Base-by-base conservation (phyloP, 2,888 invertebrate species). In the Seira ritae region DNA sequence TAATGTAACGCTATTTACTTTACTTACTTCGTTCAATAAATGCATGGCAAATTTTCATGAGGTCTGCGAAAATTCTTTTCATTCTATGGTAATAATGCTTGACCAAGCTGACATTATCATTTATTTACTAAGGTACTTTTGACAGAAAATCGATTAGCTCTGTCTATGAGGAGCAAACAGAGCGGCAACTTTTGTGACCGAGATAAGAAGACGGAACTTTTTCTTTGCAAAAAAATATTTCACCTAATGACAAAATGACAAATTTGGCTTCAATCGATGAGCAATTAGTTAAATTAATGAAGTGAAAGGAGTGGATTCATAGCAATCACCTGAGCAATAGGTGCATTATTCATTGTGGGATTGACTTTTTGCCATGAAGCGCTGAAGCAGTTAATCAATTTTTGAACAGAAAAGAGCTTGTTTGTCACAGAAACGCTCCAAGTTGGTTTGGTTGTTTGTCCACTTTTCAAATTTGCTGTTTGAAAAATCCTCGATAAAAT, bases 221-320 rank as follows among this genome's bases (percentile, higher is more conserved):
- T 42, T 42, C 6, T n/a, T n/a, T n/a, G 42, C 42, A 42, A 42
- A 42, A 42, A 42, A 42, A 42, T 8, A 42, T 8, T 8, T 42
- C 12, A 12, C 42, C 12, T 66, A 67, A 74, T 74, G 74, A 37
- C 37, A 62, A 42, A 77, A 76, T 77, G 82, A 82, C 82, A 76
- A 75, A 66, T 23, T 60, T 71, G 46, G 69, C 37, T 69, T 81
- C 60, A 68, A 20, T 65, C 60, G 76, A 76, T 76, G 70, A 80
- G 80, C 72, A 82, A 82, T 82, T 82, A 82, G 82, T 82, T 75
- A 82, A 82, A 72, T 76, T 82, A 67, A 76, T 76, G 67, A 65
- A 70, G 75, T 75, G 74, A 69, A 80, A 69, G 12, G 42, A 69
- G 42, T 8, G 42, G 6, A 42, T 12, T 8, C 12, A 8, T 42